Percentiles rank a stretch among this genome's conserved stretches.
phyloP scores from a whole-genome alignment of 1,140 invertebrate species.

The Dryas iulia region DNA sequence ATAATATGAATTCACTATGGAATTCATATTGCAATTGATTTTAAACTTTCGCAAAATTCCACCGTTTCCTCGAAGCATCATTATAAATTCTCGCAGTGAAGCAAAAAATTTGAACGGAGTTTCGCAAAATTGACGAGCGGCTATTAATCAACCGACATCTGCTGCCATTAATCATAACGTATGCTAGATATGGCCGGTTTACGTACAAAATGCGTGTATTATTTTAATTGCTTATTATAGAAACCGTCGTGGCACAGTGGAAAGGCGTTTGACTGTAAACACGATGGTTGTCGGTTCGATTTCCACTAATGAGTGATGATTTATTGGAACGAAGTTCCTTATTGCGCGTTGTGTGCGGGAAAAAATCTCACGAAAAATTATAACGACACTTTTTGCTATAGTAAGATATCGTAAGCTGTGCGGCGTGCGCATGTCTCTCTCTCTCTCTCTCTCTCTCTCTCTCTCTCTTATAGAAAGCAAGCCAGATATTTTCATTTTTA shows the following conservation, averaged over 20 bases:
- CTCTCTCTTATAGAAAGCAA: too few species aligned
- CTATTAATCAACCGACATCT: slow-evolving; percentile 21
- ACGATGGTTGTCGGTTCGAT: too few species aligned
- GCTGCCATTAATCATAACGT: slow-evolving; percentile 18
- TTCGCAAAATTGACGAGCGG: slow-evolving; percentile 10
- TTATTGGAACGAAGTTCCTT: too few species aligned
- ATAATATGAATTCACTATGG: not conserved
- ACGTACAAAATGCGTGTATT: not conserved
- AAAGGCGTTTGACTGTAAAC: too few species aligned
- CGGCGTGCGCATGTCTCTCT: too few species aligned
- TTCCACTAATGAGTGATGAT: too few species aligned
- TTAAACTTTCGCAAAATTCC: not conserved
- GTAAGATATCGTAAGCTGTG: too few species aligned
- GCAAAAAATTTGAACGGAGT: slow-evolving; percentile 8
- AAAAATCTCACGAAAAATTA: too few species aligned
- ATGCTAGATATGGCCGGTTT: not conserved
- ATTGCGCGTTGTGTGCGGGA: too few species aligned
- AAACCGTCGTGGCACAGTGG: not conserved
- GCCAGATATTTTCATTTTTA: too few species aligned
- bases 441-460: too few species aligned
- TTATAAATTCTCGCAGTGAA: slow-evolving; percentile 3
- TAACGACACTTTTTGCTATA: too few species aligned
- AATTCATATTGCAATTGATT: not conserved
- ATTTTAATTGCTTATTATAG: not conserved
- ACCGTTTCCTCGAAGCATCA: not conserved